phyloP scores from a whole-genome alignment of 2,888 invertebrate species.

The Erpobdella octoculata region DNA sequence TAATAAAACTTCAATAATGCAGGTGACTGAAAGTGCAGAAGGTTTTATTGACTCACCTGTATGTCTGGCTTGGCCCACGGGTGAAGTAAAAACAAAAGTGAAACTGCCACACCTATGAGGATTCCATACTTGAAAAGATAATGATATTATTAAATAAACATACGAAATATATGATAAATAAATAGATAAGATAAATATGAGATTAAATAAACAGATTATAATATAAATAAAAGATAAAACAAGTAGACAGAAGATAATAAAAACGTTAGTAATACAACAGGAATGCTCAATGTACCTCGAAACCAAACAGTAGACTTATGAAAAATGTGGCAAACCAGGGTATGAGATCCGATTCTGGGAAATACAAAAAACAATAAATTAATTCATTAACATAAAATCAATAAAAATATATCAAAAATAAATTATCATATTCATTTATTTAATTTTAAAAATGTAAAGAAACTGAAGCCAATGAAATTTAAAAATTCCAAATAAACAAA shows the following conservation, averaged over 20 bases:
- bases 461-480: slow-evolving; percentile 7
- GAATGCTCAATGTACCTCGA: slow-evolving; percentile 57
- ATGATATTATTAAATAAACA: too few species aligned
- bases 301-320: slow-evolving; percentile 70
- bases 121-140: slow-evolving; percentile 40
- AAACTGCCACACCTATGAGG: slow-evolving; percentile 36
- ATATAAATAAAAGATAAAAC: too few species aligned
- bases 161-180: too few species aligned
- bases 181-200: too few species aligned
- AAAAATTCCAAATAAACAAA: background rate
- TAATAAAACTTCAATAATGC: background rate
- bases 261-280: too few species aligned
- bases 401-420: background rate
- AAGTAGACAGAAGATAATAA: too few species aligned
- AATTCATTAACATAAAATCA: background rate
- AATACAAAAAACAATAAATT: background rate
- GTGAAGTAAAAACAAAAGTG: slow-evolving; percentile 36
- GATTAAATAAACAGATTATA: too few species aligned
- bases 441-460: background rate
- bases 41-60: slow-evolving; percentile 25
- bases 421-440: background rate
- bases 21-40: too few species aligned
- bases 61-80: slow-evolving; percentile 37
- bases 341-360: slow-evolving; percentile 73
- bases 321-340: slow-evolving; percentile 81